Conservation (phyloP, 2,888 invertebrate genomes). For the Leucophenga maculata region DNA sequence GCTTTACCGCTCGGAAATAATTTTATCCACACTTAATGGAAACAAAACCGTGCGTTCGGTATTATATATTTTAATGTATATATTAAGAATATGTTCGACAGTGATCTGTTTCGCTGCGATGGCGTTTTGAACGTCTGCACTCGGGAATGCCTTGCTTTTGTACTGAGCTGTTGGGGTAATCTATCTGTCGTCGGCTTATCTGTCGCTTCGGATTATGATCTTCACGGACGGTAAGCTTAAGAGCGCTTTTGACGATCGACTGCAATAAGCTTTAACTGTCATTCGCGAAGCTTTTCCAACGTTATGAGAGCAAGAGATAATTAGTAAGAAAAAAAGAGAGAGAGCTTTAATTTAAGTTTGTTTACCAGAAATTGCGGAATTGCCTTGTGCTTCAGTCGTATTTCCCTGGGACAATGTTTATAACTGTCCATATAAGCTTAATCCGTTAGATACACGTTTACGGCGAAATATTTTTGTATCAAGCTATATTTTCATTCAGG, state of each 20-base stretch:
- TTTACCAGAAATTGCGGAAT: neutral
- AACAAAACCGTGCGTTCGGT: neutral
- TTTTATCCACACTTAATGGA: neutral
- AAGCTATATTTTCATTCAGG: too few species aligned
- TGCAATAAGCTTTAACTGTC: slow-evolving; percentile 15
- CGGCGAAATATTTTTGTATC: too few species aligned
- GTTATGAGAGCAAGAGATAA: neutral
- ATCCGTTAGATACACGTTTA: too few species aligned
- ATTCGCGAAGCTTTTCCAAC: neutral
- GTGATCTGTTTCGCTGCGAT: slow-evolving; percentile 42
- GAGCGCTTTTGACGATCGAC: neutral
- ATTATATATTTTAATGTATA: neutral
- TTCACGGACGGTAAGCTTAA: slow-evolving; percentile 21
- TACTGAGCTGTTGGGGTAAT: slow-evolving; percentile 39
- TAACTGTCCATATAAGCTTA: too few species aligned
- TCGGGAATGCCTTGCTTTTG: slow-evolving; percentile 46
- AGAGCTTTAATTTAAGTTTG: too few species aligned
- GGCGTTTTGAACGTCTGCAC: slow-evolving; percentile 49
- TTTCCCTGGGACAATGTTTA: too few species aligned
- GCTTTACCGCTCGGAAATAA: neutral
- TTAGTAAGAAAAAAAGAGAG: too few species aligned
- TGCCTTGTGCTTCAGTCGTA: neutral
- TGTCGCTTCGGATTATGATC: neutral
- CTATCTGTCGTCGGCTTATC: slow-evolving; percentile 29
- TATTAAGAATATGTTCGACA: slow-evolving; percentile 7